Evolutionary conservation across 2,888 invertebrate species (phyloP).

Genomic region (Neuroscelio doddi): DNA sequence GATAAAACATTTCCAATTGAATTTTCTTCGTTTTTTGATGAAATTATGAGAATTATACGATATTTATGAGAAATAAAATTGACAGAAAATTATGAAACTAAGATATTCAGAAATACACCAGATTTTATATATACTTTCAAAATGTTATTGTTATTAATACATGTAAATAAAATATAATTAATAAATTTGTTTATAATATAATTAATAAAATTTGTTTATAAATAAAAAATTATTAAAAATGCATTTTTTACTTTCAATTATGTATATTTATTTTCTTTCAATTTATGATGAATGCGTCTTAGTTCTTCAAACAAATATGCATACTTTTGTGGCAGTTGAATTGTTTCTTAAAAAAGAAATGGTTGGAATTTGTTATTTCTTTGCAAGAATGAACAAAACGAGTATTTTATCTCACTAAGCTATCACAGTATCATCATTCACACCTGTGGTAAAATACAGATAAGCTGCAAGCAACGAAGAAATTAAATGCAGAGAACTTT

Average conservation of each 20-base stretch:
- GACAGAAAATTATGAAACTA: no score
- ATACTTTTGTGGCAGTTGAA: background rate
- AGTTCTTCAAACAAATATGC: background rate
- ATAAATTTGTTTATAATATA: background rate
- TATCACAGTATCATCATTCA: conserved; percentile 13
- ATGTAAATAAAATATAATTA: background rate
- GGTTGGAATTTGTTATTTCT: conserved; percentile 4
- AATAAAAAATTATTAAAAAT: background rate
- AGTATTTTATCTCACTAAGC: background rate
- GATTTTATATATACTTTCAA: no score
- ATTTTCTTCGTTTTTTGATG: no score
- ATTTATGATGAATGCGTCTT: background rate
- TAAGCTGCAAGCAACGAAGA: conserved; percentile 8
- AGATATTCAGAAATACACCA: no score
- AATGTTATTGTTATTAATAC: no score
- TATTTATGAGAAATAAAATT: no score
- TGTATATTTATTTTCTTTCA: background rate
- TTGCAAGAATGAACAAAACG: background rate
- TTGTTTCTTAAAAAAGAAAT: background rate
- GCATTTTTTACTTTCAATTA: no score
- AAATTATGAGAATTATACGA: no score
- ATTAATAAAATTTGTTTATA: background rate
- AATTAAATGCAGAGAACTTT: conserved; percentile 14
- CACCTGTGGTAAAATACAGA: conserved; percentile 13
- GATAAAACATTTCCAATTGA: no score